Conservation (phyloP, 2,797 vertebrate genomes). For the Acrossocheilus fasciatus region DNA sequence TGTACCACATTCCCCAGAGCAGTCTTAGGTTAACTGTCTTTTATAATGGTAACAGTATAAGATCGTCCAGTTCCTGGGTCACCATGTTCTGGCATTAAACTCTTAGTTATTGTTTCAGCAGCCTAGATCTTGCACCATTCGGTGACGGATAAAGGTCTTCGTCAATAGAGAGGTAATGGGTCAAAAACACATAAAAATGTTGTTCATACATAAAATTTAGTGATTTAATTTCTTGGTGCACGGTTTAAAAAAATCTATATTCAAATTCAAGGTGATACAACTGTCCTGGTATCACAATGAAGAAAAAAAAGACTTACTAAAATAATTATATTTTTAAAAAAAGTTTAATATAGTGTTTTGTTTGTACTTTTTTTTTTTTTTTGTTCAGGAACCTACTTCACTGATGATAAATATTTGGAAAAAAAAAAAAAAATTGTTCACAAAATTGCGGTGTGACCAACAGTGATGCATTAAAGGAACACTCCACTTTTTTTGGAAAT, state of each 20-base stretch:
- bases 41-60: background rate
- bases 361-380: no score
- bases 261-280: background rate
- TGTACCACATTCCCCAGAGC: background rate
- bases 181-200: background rate
- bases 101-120: background rate
- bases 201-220: background rate
- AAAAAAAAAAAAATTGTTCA: no score
- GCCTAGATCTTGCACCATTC: background rate
- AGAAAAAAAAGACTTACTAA: background rate
- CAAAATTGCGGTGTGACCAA: no score
- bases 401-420: no score
- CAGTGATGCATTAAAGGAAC: no score
- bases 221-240: background rate
- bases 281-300: background rate
- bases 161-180: background rate
- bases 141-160: background rate
- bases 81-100: background rate
- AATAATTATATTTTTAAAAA: background rate
- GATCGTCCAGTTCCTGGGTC: background rate
- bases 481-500: no score
- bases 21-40: conserved; percentile 1
- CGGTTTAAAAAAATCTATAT: no score
- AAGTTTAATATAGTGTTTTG: background rate
- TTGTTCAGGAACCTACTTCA: no score